These are phyloP conservation scores for Ophion slaviceki DNA, from an alignment of 2,888 invertebrate species.

Conservation along the genomic window DNA sequence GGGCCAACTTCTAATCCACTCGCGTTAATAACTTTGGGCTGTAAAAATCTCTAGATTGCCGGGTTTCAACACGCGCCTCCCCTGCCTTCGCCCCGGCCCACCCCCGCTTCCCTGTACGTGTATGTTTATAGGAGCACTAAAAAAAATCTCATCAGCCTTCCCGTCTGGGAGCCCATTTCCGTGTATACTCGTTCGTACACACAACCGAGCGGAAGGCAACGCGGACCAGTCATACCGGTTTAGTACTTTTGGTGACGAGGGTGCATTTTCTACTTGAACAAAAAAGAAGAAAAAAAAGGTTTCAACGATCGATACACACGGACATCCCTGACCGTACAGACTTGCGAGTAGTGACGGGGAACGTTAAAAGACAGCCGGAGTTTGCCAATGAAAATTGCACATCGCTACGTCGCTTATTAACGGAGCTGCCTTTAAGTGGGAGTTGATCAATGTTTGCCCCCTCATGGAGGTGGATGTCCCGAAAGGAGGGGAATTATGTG, in stretches of 20 bases:
- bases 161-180: constrained; percentile 35
- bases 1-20: constrained; percentile 57
- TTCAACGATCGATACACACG: neutral
- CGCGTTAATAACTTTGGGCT: constrained; percentile 59
- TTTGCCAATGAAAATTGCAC: neutral
- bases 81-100: neutral
- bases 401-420: neutral
- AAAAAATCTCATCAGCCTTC: constrained; percentile 62
- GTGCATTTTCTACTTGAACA: constrained; percentile 23
- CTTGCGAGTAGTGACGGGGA: neutral
- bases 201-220: neutral
- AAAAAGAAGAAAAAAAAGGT: neutral
- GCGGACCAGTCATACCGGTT: constrained; percentile 12
- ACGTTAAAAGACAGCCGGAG: neutral
- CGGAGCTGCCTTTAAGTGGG: neutral
- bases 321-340: too few species aligned
- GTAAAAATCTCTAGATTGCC: constrained; percentile 58
- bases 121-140: constrained; percentile 56
- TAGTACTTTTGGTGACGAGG: constrained; percentile 43
- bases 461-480: neutral
- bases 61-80: constrained; percentile 35
- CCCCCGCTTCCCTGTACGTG: neutral
- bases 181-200: constrained; percentile 1
- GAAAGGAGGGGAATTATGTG: neutral
- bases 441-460: neutral